phyloP scores from a whole-genome alignment of 2,797 vertebrate species.

The Pangasius mekongensis region DNA sequence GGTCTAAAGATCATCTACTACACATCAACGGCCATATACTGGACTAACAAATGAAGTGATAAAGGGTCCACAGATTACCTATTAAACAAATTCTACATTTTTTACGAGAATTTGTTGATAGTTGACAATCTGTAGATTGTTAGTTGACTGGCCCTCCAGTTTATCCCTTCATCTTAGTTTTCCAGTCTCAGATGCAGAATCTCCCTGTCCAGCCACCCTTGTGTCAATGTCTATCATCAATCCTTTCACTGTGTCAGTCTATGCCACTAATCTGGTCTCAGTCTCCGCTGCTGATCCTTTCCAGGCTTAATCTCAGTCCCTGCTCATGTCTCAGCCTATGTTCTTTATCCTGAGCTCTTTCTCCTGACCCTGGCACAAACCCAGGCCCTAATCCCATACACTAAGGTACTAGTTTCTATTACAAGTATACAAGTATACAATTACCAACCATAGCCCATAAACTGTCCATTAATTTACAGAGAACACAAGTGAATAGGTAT shows the following conservation, averaged over 20 bases:
- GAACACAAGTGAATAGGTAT: background rate
- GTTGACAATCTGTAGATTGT: background rate
- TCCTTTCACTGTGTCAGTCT: background rate
- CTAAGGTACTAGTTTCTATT: background rate
- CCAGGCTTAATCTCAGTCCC: background rate
- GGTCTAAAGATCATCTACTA: background rate
- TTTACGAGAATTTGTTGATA: background rate
- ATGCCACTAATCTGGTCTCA: background rate
- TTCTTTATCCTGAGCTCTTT: conserved; percentile 7
- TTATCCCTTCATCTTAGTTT: background rate
- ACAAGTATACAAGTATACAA: background rate
- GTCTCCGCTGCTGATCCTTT: background rate
- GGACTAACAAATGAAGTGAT: background rate
- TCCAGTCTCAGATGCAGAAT: background rate
- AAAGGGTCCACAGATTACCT: background rate
- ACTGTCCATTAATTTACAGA: background rate
- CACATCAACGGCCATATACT: background rate
- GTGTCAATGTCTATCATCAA: background rate
- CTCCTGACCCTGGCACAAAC: background rate
- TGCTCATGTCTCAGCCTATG: background rate
- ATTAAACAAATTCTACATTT: background rate
- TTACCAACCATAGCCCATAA: background rate
- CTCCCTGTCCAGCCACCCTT: background rate
- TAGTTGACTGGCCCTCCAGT: background rate
- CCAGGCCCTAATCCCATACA: background rate